These are phyloP conservation scores for Diploptera punctata DNA, from an alignment of 2,888 invertebrate species.

Conservation along the genomic window DNA sequence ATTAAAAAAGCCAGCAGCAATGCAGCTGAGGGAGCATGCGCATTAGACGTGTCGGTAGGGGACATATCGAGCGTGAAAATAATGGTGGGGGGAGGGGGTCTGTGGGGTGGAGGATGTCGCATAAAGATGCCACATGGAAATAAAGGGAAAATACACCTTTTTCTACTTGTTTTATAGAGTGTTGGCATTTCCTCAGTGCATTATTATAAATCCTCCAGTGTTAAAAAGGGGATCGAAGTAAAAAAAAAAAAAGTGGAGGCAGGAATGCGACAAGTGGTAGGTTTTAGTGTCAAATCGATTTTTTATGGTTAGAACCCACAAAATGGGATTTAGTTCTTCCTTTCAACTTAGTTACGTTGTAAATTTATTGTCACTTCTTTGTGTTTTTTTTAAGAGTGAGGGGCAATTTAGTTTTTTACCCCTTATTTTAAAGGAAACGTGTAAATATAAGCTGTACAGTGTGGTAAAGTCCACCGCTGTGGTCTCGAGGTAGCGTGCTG, in stretches of 20 bases:
- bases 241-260: too few species aligned
- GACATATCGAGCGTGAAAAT: constrained; percentile 35
- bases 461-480: too few species aligned
- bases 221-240: too few species aligned
- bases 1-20: constrained; percentile 33
- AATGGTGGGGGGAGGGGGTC: neutral
- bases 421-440: too few species aligned
- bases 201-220: neutral
- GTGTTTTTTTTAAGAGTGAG: too few species aligned
- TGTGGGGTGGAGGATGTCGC: neutral
- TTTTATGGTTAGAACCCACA: neutral
- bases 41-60: neutral
- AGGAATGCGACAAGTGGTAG: too few species aligned
- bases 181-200: neutral
- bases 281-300: neutral
- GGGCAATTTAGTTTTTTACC: too few species aligned
- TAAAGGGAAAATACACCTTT: neutral
- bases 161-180: neutral
- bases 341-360: neutral
- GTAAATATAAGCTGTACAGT: too few species aligned
- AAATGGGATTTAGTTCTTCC: neutral
- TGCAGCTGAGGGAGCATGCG: constrained; percentile 8
- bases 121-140: constrained; percentile 14
- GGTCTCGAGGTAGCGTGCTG: too few species aligned
- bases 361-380: neutral